phyloP scores from a whole-genome alignment of 2,888 invertebrate genomes.

The Mayetiola destructor region DNA sequence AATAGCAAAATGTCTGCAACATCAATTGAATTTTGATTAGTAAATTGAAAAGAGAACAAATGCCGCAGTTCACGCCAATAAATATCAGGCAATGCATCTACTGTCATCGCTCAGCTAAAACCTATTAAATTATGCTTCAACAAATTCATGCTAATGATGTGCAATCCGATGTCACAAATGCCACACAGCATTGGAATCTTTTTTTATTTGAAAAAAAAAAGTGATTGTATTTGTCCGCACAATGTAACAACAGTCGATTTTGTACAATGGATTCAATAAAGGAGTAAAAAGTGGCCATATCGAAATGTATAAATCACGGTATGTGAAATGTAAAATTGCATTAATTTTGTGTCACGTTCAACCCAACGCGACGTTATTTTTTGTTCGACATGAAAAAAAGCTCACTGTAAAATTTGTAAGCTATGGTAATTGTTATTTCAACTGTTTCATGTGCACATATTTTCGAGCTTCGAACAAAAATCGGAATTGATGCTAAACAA shows the following conservation, averaged over 20 bases:
- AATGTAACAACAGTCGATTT: neutral
- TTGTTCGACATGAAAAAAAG: no score
- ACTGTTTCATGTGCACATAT: no score
- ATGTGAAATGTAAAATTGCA: neutral
- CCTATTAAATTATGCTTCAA: neutral
- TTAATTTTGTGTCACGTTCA: conserved; percentile 3
- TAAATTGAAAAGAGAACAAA: neutral
- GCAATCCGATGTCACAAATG: no score
- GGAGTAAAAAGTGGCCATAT: neutral
- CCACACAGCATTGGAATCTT: no score
- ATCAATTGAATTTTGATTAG: neutral
- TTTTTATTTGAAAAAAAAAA: neutral
- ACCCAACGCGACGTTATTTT: no score
- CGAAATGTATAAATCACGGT: neutral
- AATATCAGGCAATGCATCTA: neutral
- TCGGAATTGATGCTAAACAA: no score
- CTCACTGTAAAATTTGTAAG: no score
- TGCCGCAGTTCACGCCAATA: neutral
- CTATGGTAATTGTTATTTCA: no score
- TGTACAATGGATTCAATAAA: neutral
- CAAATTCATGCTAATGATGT: neutral
- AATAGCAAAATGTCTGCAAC: no score
- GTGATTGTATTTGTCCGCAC: neutral
- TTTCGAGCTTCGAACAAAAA: no score
- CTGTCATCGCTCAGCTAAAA: neutral